Base-by-base conservation (phyloP, 2,888 invertebrate species). In the Dasysyrphus tricinctus region DNA sequence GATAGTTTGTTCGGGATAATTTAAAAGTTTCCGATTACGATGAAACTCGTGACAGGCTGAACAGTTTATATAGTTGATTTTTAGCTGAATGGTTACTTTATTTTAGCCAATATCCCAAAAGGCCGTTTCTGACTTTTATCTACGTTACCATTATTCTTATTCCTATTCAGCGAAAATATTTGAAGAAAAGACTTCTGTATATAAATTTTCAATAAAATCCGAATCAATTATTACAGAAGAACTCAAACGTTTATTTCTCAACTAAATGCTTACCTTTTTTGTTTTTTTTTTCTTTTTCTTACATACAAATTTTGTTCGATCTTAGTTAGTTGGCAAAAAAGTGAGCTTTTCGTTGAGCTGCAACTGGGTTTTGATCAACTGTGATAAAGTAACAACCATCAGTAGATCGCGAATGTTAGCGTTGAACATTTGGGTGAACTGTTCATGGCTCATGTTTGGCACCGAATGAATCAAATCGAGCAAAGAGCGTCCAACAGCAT, bases 301-400 rank as follows among this genome's bases (percentile, higher is more conserved):
- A 67, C 47, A 80, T 51, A 49, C 12, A 29, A 88, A 39, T 24
- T 14, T 89, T 88, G 51, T 78, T 69, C 37, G 5, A 12, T 83
- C 57, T 81, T 93, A 95, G 88, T 94, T 92, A 37, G 97, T 95
- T 59, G 97, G 97, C 88, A 97, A 94, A 89, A 97, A 94, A 8
- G 97, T 97, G 59, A 99, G 94, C 93, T 99, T 99, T 93, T 99
- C 99, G 93, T 99, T 98, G 74, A 99, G 94, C 91, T 98, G 97
- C 90, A 99, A 94, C 93, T 99, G 99, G 2, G 99, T 98, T 93
- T 98, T 98, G 90, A 98, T 97, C 82, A 99, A 94, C 91, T 99
- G 98, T 14, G 99, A 97, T 82, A 99, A 94, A 57, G 99, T 98
- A 89, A 98, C 96, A 54, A 98, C 98, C 99, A 99, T 99, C 90